Evolutionary conservation across 2,888 invertebrate species (phyloP).

Genomic region (Papilio protenor): DNA sequence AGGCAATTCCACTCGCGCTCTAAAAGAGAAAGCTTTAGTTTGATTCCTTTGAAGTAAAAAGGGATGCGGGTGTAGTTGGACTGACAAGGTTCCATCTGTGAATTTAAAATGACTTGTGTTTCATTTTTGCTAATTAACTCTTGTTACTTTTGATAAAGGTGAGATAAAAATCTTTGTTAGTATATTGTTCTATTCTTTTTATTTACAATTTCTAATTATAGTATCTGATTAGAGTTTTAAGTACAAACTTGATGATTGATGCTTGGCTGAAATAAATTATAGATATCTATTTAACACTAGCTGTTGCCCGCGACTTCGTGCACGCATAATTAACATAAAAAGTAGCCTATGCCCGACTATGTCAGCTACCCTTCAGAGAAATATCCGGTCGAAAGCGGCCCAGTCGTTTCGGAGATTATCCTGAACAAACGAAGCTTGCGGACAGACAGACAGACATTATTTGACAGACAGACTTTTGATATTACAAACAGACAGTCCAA

Average conservation of each 20-base stretch:
- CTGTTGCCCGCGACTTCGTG: too few species aligned
- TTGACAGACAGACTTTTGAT: too few species aligned
- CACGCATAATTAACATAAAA: too few species aligned
- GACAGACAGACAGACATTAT: too few species aligned
- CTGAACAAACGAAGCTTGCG: too few species aligned
- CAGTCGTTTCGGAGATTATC: too few species aligned
- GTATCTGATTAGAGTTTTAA: background rate
- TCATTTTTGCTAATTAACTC: conserved; percentile 70
- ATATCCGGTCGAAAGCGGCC: too few species aligned
- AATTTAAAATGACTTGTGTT: conserved; percentile 74
- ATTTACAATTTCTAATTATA: background rate
- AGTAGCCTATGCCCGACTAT: too few species aligned
- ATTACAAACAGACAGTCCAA: too few species aligned
- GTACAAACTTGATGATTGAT: too few species aligned
- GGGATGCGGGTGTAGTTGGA: conserved; percentile 53
- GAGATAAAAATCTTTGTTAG: background rate
- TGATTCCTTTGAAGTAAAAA: conserved; percentile 46
- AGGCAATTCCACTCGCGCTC: conserved; percentile 61
- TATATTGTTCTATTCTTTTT: background rate
- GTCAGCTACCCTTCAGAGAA: too few species aligned
- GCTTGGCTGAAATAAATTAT: too few species aligned
- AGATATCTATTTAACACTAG: background rate
- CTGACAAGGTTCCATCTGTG: conserved; percentile 66
- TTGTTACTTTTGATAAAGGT: background rate
- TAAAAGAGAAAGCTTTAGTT: conserved; percentile 57